Base-by-base conservation (phyloP, 2,113 vertebrate species). In the Brachypteracias leptosomus region DNA sequence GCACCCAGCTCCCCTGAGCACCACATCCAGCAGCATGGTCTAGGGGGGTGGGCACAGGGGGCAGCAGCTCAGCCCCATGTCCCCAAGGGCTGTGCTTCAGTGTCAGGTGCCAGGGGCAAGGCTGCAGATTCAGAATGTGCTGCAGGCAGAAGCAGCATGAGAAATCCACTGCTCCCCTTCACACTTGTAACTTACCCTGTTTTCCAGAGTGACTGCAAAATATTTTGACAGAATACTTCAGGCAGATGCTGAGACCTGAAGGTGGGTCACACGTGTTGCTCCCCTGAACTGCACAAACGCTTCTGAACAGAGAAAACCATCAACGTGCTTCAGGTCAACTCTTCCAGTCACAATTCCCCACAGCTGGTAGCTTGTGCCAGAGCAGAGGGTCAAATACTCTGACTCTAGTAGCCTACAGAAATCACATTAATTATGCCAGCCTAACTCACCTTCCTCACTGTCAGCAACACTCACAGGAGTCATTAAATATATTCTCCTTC, bases 11-110 rank as follows among this genome's bases (percentile, higher is more conserved):
- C 42, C 67, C 57, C 29, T 0, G 16, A 35, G 92, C 35, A 13
- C 26, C 4, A 0, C 2, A 25, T 6, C 42, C 16, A 29, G 72
- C 68, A 61, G 26, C 33, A 4, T 1, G 14, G n/a, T 61, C n/a
- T 9, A 24, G n/a, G 36, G n/a, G 25, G 36, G 59, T 35, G 55
- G 31, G 31, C 55, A 33, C 18, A 8, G 55, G 54, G 33, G 57
- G 57, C 57, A 35, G 29, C 36, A 19, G 1, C 51, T 12, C 7
- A 40, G 55, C 55, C 6, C 12, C 11, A 3, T 1, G 4, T 14
- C 70, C 47, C 26, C 0, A 5, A 12, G 68, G 31, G 42, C 46
- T 88, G 47, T 3, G 3, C 13, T 35, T 16, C 24, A 3, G 40
- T 26, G 46, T 68, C 5, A 0, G 10, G 24, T 8, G 11, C 47